phyloP scores from a whole-genome alignment of 2,888 invertebrate species.

The Ecliptopera silaceata region DNA sequence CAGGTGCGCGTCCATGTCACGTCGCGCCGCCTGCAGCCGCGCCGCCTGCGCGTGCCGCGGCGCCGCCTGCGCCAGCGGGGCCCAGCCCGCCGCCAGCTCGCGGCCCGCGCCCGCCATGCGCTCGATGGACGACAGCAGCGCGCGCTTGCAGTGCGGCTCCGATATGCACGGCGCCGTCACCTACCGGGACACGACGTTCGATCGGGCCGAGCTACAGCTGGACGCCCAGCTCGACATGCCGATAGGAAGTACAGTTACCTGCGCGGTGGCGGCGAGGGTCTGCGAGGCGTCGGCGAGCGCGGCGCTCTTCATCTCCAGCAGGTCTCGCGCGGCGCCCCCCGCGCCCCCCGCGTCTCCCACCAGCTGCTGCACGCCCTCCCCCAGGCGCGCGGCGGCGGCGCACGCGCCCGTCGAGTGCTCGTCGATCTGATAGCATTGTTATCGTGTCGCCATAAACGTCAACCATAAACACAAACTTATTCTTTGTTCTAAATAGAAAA shows the following conservation, averaged over 20 bases:
- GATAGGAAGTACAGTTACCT: slow-evolving; percentile 27
- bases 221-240: no score
- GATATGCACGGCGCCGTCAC: slow-evolving; percentile 48
- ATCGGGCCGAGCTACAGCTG: no score
- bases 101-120: slow-evolving; percentile 34
- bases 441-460: no score
- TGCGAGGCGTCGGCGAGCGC: slow-evolving; percentile 45
- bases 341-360: slow-evolving; percentile 39
- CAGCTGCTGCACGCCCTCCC: slow-evolving; percentile 47
- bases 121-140: slow-evolving; percentile 42
- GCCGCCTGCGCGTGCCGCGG: slow-evolving; percentile 32
- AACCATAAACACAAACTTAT: no score
- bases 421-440: slow-evolving; percentile 32
- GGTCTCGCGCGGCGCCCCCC: slow-evolving; percentile 36
- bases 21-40: slow-evolving; percentile 28
- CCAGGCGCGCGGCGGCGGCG: slow-evolving; percentile 45
- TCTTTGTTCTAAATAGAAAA: no score
- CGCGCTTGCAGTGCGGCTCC: slow-evolving; percentile 43
- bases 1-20: slow-evolving; percentile 34
- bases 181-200: no score
- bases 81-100: slow-evolving; percentile 31
- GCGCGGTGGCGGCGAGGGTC: slow-evolving; percentile 41
- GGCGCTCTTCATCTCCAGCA: slow-evolving; percentile 44
- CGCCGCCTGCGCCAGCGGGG: slow-evolving; percentile 24
- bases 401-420: slow-evolving; percentile 47